Percentiles rank a stretch among this genome's conserved stretches.
Conservation (phyloP, 2,888 invertebrate species). For the Phyllotreta striolata region DNA sequence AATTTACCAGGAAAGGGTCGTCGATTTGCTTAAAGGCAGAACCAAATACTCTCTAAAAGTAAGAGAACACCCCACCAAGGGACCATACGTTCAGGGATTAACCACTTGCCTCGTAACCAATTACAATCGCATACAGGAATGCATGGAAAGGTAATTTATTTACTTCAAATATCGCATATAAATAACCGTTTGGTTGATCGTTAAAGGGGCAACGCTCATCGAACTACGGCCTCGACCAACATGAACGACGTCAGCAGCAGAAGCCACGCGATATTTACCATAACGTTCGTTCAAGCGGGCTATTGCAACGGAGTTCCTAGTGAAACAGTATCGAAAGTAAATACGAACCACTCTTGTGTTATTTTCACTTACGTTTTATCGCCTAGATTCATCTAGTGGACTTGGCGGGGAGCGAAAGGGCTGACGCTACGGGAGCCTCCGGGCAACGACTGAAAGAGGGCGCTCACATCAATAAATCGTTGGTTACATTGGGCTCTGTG, state of each 20-base stretch:
- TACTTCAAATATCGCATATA: conserved; percentile 1
- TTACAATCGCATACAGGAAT: conserved; percentile 84
- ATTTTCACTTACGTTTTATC: neutral
- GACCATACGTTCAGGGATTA: conserved; percentile 85
- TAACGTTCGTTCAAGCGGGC: conserved; percentile 88
- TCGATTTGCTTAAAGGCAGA: conserved; percentile 70
- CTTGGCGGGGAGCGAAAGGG: conserved; percentile 88
- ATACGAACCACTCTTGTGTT: conserved; percentile 7
- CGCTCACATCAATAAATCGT: conserved; percentile 89
- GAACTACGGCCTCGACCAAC: conserved; percentile 88
- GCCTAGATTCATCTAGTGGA: conserved; percentile 81
- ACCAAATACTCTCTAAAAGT: conserved; percentile 65
- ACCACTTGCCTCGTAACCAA: conserved; percentile 87
- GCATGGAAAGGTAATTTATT: conserved; percentile 56
- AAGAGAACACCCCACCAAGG: conserved; percentile 78
- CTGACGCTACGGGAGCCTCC: conserved; percentile 89
- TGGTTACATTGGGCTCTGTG: conserved; percentile 87
- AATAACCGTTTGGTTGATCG: conserved; percentile 16
- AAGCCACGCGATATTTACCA: conserved; percentile 91
- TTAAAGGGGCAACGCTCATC: conserved; percentile 79
- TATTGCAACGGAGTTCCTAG: conserved; percentile 88
- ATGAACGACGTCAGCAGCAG: conserved; percentile 93
- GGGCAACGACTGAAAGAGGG: conserved; percentile 90
- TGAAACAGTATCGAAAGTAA: conserved; percentile 85
- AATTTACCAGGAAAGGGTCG: conserved; percentile 73